Base-by-base conservation (phyloP, 2,888 invertebrate species). In the Platycnemis pennipes region DNA sequence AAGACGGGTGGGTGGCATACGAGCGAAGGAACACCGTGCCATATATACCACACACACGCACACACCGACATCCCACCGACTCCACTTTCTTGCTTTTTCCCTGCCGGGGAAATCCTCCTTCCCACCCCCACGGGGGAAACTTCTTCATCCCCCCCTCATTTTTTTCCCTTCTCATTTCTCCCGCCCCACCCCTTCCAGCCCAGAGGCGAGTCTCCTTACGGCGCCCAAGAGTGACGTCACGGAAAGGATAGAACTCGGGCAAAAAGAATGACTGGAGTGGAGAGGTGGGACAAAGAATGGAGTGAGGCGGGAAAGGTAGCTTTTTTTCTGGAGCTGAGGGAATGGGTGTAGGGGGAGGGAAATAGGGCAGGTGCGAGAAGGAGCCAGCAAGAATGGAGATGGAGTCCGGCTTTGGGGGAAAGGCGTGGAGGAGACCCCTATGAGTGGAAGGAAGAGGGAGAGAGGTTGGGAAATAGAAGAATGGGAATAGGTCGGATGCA, bases 171-270 rank as follows among this genome's bases (percentile, higher is more conserved):
- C 42, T 44, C 86, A 22, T 22, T 26, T n/a, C 45, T 45, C n/a
- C 26, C 46, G 8, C 87, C 31, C 45, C 77, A 44, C 46, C 45
- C 87, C 46, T 7, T 46, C 13, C 26, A 45, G 26, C 45, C 46
- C 89, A 26, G 56, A 63, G 56, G 63, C 42, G 31, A 42, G 53
- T 53, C 91, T 91, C 91, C 91, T 91, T 91, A 91, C 91, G 63
- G 91, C 91, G 69, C 91, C 91, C 91, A 69, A 91, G 91, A 91
- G 91, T 91, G 91, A 91, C 91, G 91, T 91, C 91, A 63, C 91
- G 69, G 44, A 87, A 46, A 19, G 26, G 87, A 87, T 45, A 46
- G 46, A 42, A 87, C 45, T 46, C 26, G 87, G 31, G 77, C 31
- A 37, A 87, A 91, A 89, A 53, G 89, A 89, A 56, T 87, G 87